Conservation (phyloP, 92 coral and sea anemone genomes). For the Palythoa heliodiscus region DNA sequence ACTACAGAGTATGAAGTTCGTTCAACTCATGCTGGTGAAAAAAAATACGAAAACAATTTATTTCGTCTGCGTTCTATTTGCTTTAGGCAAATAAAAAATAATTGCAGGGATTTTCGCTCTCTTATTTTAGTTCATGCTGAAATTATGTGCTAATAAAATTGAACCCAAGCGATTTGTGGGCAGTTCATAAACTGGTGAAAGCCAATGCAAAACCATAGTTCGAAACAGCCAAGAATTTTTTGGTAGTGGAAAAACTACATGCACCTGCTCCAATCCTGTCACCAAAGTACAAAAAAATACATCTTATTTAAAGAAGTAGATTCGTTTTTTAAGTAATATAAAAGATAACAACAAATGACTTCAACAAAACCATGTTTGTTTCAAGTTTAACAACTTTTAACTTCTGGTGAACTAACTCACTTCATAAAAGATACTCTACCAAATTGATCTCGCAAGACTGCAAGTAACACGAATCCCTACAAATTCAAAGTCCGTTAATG, state of each 20-base stretch:
- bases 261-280: conserved; percentile 12
- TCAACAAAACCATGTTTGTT: conserved; percentile 32
- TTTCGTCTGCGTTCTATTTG: conserved; percentile 30
- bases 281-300: conserved; percentile 2
- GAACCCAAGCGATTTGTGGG: neutral
- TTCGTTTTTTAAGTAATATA: conserved; percentile 19
- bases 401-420: neutral
- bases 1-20: neutral
- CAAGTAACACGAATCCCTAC: neutral
- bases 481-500: neutral
- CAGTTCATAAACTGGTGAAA: neutral
- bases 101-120: conserved; percentile 5
- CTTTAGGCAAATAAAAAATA: conserved; percentile 12
- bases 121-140: conserved; percentile 10
- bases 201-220: neutral
- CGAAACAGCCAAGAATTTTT: neutral
- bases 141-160: conserved; percentile 25
- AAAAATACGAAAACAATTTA: conserved; percentile 12
- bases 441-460: neutral
- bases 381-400: conserved; percentile 6
- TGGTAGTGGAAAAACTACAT: neutral
- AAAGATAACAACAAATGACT: conserved; percentile 32
- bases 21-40: neutral
- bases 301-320: conserved; percentile 23
- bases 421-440: neutral